A percentile compares a stretch with the other conserved stretches of the same genome.
phyloP scores from a whole-genome alignment of 2,888 invertebrate species.

The Scaptomyza reducta region DNA sequence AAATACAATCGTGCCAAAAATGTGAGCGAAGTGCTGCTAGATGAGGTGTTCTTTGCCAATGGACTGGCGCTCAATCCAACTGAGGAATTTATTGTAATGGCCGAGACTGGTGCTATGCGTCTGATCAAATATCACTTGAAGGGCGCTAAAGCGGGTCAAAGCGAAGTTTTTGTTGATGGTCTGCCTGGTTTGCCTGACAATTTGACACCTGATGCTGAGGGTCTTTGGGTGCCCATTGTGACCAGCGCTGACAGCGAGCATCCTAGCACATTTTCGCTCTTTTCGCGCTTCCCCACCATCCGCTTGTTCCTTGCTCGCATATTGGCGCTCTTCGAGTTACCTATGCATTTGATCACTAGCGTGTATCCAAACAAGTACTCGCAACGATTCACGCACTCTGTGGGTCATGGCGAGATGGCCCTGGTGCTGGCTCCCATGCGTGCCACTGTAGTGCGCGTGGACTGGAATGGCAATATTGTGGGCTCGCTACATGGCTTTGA shows the following conservation, averaged over 20 bases:
- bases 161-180: conserved; percentile 92
- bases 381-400: conserved; percentile 87
- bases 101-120: conserved; percentile 88
- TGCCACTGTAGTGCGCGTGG: conserved; percentile 87
- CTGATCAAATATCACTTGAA: conserved; percentile 91
- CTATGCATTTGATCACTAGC: conserved; percentile 87
- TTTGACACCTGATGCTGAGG: conserved; percentile 87
- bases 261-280: conserved; percentile 86
- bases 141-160: conserved; percentile 91
- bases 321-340: conserved; percentile 86
- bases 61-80: conserved; percentile 93
- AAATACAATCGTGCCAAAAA: conserved; percentile 92
- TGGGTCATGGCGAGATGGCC: conserved; percentile 87
- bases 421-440: conserved; percentile 82
- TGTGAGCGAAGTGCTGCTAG: conserved; percentile 89
- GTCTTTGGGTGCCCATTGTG: conserved; percentile 87
- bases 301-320: conserved; percentile 88
- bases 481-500: conserved; percentile 88
- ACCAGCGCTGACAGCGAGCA: conserved; percentile 85
- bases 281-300: conserved; percentile 87
- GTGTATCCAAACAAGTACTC: conserved; percentile 88
- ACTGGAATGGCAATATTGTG: conserved; percentile 89
- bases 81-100: conserved; percentile 91
- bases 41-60: conserved; percentile 93
- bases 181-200: conserved; percentile 87